Evolutionary conservation across 2,888 invertebrate species (phyloP).

Genomic region (Napeogenes inachia): DNA sequence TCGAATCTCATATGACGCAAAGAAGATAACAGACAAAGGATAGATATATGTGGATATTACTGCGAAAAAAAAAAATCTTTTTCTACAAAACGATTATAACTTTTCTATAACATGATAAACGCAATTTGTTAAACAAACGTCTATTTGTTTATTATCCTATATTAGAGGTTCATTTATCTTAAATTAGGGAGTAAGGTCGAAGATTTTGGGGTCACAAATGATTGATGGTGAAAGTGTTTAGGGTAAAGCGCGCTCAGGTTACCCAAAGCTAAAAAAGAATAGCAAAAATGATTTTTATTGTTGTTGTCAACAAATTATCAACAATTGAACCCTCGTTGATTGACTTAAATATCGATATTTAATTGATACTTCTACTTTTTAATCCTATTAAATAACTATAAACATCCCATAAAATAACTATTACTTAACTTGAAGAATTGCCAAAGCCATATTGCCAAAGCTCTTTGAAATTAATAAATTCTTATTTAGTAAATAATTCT

Average conservation of each 20-base stretch:
- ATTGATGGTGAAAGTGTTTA: slow-evolving; percentile 45
- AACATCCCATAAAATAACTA: not conserved
- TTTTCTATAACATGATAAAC: not conserved
- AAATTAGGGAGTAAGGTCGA: slow-evolving; percentile 12
- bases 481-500: no score
- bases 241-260: slow-evolving; percentile 35
- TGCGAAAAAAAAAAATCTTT: not conserved
- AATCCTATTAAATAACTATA: no score
- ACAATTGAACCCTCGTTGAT: no score
- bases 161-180: slow-evolving; percentile 7
- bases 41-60: not conserved
- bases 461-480: no score
- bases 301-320: no score
- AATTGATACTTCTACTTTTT: no score
- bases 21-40: no score
- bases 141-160: slow-evolving; percentile 4
- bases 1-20: no score
- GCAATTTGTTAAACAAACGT: slow-evolving; percentile 5
- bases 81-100: not conserved
- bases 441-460: not conserved
- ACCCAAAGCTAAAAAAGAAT: slow-evolving; percentile 28
- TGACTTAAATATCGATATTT: no score
- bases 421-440: slow-evolving; percentile 7
- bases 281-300: not conserved
- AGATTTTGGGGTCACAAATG: slow-evolving; percentile 27